These are phyloP conservation scores for Andrena fulva DNA, from an alignment of 2,888 invertebrate genomes.

Conservation along the genomic window DNA sequence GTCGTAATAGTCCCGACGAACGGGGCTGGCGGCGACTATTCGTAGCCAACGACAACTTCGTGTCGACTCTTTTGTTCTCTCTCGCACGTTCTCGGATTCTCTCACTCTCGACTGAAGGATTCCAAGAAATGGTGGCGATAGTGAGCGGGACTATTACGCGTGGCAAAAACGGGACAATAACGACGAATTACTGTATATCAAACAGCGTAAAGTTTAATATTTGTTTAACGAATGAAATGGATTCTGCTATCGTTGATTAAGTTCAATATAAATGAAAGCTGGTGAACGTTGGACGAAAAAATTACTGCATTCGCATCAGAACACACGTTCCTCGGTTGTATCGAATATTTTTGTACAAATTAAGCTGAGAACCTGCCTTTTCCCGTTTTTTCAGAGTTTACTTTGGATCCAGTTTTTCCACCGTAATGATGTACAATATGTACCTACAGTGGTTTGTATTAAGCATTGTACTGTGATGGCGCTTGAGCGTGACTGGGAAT, in stretches of 20 bases:
- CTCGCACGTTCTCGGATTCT: no score
- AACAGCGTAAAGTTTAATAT: background rate
- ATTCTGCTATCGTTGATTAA: background rate
- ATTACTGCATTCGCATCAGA: background rate
- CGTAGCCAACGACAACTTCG: no score
- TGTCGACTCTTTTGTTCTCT: no score
- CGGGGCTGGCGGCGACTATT: no score
- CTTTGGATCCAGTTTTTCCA: background rate
- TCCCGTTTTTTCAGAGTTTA: background rate
- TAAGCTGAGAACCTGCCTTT: background rate
- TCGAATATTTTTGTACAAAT: background rate
- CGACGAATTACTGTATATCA: background rate
- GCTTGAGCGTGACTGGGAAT: conserved; percentile 11
- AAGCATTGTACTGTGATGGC: background rate
- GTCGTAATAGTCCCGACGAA: no score
- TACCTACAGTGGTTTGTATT: background rate
- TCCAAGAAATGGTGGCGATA: no score
- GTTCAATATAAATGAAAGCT: background rate
- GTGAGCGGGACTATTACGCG: no score
- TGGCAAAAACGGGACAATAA: no score
- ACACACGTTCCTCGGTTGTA: background rate
- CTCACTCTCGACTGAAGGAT: no score
- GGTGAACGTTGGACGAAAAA: background rate
- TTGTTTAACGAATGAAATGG: background rate
- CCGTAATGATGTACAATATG: background rate